Percentiles rank a stretch among this genome's conserved stretches.
Evolutionary conservation across 2,113 vertebrate species (phyloP).

Genomic region (Setophaga coronata): DNA sequence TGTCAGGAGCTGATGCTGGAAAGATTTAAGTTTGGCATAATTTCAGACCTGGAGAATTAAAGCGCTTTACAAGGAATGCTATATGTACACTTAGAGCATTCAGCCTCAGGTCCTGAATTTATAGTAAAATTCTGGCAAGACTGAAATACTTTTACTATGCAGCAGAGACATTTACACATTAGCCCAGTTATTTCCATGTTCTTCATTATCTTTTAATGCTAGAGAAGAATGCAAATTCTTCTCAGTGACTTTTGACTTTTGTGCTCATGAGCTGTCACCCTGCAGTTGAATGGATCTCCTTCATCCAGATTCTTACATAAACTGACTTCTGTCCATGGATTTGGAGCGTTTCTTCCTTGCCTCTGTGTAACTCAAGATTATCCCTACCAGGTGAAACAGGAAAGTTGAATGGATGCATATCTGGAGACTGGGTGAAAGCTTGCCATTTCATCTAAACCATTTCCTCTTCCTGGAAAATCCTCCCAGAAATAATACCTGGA

Average conservation of each 20-base stretch:
- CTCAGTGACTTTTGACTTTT: background rate
- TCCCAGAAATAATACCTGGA: background rate
- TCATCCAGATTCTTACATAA: background rate
- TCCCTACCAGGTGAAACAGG: background rate
- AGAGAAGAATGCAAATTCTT: background rate
- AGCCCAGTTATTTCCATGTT: background rate
- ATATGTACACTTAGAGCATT: background rate
- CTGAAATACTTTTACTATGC: background rate
- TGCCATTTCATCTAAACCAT: background rate
- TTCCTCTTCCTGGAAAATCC: background rate
- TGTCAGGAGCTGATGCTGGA: background rate
- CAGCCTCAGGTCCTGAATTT: background rate
- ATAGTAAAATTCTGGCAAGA: background rate
- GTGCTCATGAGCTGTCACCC: background rate
- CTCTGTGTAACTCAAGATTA: background rate
- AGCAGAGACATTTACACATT: background rate
- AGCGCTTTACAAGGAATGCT: background rate
- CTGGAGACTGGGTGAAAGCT: background rate
- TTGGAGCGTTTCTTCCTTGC: background rate
- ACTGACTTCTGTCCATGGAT: background rate
- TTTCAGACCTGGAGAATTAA: background rate
- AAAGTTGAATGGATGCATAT: background rate
- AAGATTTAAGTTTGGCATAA: background rate
- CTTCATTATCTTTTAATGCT: background rate
- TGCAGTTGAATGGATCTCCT: background rate